Evolutionary conservation across 2,888 invertebrate species (phyloP).

Genomic region (Pyrrhosoma nymphula): DNA sequence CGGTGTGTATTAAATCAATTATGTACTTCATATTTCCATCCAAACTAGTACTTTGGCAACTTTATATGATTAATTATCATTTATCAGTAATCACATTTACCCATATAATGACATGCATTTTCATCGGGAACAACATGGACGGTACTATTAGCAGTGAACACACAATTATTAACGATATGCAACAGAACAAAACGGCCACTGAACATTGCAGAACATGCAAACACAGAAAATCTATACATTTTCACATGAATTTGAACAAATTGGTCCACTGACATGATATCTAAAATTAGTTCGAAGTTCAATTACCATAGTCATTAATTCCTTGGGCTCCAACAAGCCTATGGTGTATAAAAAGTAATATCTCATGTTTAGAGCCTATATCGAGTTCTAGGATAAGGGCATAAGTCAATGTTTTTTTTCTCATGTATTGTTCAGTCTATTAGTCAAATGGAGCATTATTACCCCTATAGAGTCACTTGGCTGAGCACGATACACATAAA

Average conservation of each 20-base stretch:
- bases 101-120: neutral
- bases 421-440: neutral
- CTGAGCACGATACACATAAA: too few species aligned
- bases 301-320: neutral
- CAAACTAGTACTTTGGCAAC: neutral
- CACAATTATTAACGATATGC: neutral
- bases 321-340: neutral
- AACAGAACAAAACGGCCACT: neutral
- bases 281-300: neutral
- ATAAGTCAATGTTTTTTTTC: neutral
- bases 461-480: neutral
- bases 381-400: too few species aligned
- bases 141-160: neutral
- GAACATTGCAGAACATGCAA: neutral
- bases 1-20: neutral
- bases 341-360: neutral
- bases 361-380: neutral
- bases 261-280: neutral
- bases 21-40: neutral
- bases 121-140: neutral
- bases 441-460: neutral
- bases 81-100: neutral
- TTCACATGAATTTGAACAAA: neutral
- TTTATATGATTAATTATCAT: neutral
- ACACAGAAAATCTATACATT: neutral